Evolutionary conservation across 2,888 invertebrate species (phyloP).

Genomic region (Malthinus seriepunctatus): DNA sequence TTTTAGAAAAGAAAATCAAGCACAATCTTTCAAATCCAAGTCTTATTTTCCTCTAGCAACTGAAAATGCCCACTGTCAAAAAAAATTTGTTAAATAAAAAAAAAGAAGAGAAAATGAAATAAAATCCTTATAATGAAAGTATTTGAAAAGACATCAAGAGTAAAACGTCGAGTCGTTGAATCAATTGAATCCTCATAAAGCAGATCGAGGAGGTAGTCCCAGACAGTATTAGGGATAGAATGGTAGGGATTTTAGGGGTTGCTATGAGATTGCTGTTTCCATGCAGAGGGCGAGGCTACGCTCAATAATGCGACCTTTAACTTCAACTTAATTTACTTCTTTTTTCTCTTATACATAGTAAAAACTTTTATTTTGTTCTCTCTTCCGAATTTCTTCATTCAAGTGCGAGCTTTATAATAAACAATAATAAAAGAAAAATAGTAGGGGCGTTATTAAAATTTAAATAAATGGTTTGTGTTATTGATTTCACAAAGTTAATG

Average conservation of each 20-base stretch:
- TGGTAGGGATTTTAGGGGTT: slow-evolving; percentile 27
- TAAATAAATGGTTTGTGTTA: no score
- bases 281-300: slow-evolving; percentile 38
- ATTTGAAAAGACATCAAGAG: slow-evolving; percentile 25
- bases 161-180: slow-evolving; percentile 34
- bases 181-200: slow-evolving; percentile 37
- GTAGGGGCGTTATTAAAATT: no score
- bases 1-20: no score
- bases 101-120: neutral
- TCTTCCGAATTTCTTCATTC: no score
- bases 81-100: no score
- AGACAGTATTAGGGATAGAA: slow-evolving; percentile 23
- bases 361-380: no score
- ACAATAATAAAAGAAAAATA: no score
- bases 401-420: no score
- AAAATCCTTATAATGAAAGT: slow-evolving; percentile 14
- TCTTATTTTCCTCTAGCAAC: no score
- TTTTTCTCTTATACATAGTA: neutral
- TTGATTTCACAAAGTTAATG: no score
- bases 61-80: no score
- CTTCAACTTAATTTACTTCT: slow-evolving; percentile 21
- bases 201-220: slow-evolving; percentile 29
- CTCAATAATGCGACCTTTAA: slow-evolving; percentile 34
- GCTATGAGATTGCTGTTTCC: slow-evolving; percentile 33
- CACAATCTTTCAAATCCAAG: no score